Evolutionary conservation across 2,888 invertebrate species (phyloP).

Genomic region (Thymelicus sylvestris): DNA sequence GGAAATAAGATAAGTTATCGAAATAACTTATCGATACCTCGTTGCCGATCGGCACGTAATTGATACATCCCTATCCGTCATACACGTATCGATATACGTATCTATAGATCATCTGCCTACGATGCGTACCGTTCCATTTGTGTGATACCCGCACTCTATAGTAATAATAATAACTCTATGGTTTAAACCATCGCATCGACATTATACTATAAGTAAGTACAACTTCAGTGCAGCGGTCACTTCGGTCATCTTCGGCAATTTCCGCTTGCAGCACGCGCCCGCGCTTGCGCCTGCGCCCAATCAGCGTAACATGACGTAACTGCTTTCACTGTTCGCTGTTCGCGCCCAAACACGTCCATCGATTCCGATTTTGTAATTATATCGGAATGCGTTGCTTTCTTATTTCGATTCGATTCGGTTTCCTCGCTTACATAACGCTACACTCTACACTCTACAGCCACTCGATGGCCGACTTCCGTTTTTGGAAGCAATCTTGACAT

Average conservation of each 20-base stretch:
- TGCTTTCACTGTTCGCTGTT: slow-evolving; percentile 70
- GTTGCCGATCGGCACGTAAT: too few relatives aligned
- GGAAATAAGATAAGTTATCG: too few relatives aligned
- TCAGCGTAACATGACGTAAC: slow-evolving; percentile 62
- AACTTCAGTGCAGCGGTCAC: background rate
- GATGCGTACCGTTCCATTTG: too few relatives aligned
- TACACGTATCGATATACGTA: too few relatives aligned
- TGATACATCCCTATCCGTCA: too few relatives aligned
- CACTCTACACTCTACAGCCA: slow-evolving; percentile 9
- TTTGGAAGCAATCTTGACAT: slow-evolving; percentile 45
- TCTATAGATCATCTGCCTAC: too few relatives aligned
- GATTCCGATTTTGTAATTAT: slow-evolving; percentile 66
- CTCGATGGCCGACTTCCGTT: slow-evolving; percentile 61
- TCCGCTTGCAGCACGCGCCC: slow-evolving; percentile 26
- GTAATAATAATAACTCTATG: too few relatives aligned
- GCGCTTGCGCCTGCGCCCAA: slow-evolving; percentile 33
- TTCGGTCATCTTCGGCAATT: slow-evolving; percentile 23
- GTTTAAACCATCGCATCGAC: too few relatives aligned
- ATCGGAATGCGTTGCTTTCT: slow-evolving; percentile 77
- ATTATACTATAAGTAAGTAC: too few relatives aligned
- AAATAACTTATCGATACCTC: too few relatives aligned
- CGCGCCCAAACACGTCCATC: slow-evolving; percentile 52
- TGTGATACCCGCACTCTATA: too few relatives aligned
- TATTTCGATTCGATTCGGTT: slow-evolving; percentile 66
- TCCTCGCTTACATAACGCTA: slow-evolving; percentile 63